Percentiles rank a stretch among this genome's conserved stretches.
Evolutionary conservation across 1,140 invertebrate genomes (phyloP).

Genomic region (Cydia pomonella): DNA sequence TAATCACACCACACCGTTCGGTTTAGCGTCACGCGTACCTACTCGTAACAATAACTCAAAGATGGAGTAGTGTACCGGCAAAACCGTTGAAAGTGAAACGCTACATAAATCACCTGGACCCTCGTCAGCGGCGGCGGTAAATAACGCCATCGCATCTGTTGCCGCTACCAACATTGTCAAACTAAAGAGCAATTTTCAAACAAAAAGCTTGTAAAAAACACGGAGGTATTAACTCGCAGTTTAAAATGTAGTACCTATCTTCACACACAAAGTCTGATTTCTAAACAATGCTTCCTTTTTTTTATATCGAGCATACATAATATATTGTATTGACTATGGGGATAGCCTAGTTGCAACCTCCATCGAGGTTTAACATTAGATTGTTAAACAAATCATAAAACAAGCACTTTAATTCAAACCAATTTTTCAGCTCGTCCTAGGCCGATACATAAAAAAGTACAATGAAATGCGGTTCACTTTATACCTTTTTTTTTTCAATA

Average conservation of each 20-base stretch:
- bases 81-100: constrained; percentile 68
- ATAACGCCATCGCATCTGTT: constrained; percentile 60
- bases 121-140: constrained; percentile 62
- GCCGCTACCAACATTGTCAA: constrained; percentile 35
- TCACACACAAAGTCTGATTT: not conserved
- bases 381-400: too few species aligned
- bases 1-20: not conserved
- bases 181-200: not conserved
- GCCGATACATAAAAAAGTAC: too few species aligned
- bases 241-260: not conserved
- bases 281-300: too few species aligned
- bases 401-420: too few species aligned
- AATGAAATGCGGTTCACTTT: too few species aligned
- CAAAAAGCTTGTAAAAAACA: constrained; percentile 1
- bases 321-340: too few species aligned
- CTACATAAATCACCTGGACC: constrained; percentile 72
- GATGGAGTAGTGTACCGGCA: constrained; percentile 49
- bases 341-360: too few species aligned
- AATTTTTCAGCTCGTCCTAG: too few species aligned
- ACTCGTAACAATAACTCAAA: constrained; percentile 35
- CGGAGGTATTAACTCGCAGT: too few species aligned
- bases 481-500: too few species aligned
- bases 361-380: too few species aligned
- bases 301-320: too few species aligned
- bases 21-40: not conserved